These are phyloP conservation scores for Ashinkailepas kermadecensis DNA, from an alignment of 2,888 invertebrate genomes.

Conservation along the genomic window DNA sequence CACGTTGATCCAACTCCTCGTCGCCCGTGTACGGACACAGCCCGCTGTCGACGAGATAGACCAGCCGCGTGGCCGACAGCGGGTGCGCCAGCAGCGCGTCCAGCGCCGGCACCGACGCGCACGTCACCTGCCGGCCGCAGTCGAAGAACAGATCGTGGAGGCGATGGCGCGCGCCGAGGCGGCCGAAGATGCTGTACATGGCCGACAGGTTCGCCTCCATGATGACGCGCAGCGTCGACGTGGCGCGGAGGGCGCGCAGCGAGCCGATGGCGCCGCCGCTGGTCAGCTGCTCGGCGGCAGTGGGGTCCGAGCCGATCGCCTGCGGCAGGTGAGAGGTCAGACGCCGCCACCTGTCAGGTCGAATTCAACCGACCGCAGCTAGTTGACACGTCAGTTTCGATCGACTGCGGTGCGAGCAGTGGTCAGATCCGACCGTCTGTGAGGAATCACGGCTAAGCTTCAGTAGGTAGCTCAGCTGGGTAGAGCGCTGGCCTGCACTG, in stretches of 20 bases:
- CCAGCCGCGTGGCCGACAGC: neutral
- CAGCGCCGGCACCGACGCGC: neutral
- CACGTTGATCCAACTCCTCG: neutral
- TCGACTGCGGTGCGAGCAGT: too few species aligned
- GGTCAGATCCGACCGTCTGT: too few species aligned
- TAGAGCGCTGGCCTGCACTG: too few species aligned
- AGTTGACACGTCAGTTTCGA: too few species aligned
- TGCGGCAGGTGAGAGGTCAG: too few species aligned
- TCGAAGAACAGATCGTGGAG: conserved; percentile 12
- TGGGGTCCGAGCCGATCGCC: neutral
- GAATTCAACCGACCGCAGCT: too few species aligned
- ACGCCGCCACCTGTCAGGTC: too few species aligned
- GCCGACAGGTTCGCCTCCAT: conserved; percentile 14
- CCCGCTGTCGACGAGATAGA: neutral
- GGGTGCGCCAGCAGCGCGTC: neutral
- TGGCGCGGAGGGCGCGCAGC: neutral
- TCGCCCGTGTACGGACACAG: neutral
- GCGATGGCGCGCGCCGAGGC: neutral
- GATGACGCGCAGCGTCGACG: neutral
- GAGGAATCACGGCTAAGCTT: too few species aligned
- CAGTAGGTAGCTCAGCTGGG: too few species aligned
- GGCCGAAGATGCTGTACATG: conserved; percentile 3
- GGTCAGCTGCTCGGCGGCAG: neutral
- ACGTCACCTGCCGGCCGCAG: conserved; percentile 10
- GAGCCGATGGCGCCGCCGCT: neutral